phyloP scores from a whole-genome alignment of 2,113 vertebrate genomes.

The Aphelocoma coerulescens region DNA sequence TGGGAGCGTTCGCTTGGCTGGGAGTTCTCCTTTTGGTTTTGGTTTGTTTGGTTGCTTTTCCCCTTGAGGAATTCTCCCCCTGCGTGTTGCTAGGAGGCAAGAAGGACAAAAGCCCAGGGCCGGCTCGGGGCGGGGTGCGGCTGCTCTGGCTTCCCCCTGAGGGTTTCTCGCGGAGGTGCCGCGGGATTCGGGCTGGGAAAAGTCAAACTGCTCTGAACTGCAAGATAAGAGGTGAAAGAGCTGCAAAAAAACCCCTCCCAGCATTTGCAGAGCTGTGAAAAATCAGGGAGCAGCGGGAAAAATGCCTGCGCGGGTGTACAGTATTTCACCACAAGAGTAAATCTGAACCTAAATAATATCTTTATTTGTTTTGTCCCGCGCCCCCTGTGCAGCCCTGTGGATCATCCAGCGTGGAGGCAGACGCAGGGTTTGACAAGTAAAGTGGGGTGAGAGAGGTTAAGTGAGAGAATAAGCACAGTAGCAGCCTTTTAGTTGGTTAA shows the following conservation, averaged over 20 bases:
- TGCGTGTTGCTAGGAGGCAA: too few relatives aligned
- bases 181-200: too few relatives aligned
- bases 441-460: slow-evolving; percentile 32
- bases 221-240: neutral
- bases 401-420: neutral
- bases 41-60: too few relatives aligned
- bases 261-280: neutral
- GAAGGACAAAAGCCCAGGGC: too few relatives aligned
- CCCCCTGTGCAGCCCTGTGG: neutral
- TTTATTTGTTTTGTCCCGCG: neutral
- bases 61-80: too few relatives aligned
- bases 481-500: neutral
- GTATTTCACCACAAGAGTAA: neutral
- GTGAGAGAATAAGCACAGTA: slow-evolving; percentile 11
- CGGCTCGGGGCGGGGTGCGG: too few relatives aligned
- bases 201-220: neutral
- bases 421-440: neutral
- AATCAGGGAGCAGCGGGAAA: neutral
- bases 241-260: neutral
- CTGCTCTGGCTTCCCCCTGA: too few relatives aligned
- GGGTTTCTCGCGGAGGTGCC: too few relatives aligned
- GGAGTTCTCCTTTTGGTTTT: too few relatives aligned
- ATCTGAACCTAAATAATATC: neutral
- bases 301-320: neutral
- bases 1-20: too few relatives aligned